A percentile compares a stretch with the other conserved stretches of the same genome.
Conservation (phyloP, 2,888 invertebrate species). For the Agonopterix heracliana region DNA sequence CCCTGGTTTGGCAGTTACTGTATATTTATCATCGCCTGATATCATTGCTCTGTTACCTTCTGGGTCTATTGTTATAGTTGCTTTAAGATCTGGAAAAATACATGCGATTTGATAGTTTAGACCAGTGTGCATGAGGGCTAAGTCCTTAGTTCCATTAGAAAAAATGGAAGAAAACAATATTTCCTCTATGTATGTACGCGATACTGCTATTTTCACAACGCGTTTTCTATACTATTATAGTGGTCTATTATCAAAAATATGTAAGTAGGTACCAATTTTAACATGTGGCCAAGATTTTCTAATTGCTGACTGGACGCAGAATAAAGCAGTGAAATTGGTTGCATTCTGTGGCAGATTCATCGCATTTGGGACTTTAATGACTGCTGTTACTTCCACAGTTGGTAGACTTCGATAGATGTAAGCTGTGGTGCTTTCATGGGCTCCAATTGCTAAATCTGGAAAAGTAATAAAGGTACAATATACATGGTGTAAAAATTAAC, state of each 20-base stretch:
- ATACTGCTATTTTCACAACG: too few species aligned
- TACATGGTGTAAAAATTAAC: too few species aligned
- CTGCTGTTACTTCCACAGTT: slow-evolving; percentile 42
- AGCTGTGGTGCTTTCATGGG: slow-evolving; percentile 72
- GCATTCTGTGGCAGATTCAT: slow-evolving; percentile 52
- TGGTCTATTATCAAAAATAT: too few species aligned
- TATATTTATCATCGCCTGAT: slow-evolving; percentile 39
- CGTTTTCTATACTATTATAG: too few species aligned
- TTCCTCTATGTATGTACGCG: too few species aligned
- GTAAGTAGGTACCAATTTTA: slow-evolving; percentile 48
- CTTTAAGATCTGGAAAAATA: slow-evolving; percentile 43
- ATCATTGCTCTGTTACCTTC: slow-evolving; percentile 45
- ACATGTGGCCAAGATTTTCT: slow-evolving; percentile 37
- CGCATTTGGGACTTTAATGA: slow-evolving; percentile 48
- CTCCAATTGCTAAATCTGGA: slow-evolving; percentile 78
- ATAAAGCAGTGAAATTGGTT: slow-evolving; percentile 51
- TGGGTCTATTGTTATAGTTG: slow-evolving; percentile 44
- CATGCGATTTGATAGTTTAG: background rate
- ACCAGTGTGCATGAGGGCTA: too few species aligned
- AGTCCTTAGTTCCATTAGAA: too few species aligned
- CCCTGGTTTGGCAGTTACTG: slow-evolving; percentile 36
- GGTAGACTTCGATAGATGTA: slow-evolving; percentile 70
- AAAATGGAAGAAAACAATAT: too few species aligned
- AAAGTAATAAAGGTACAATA: slow-evolving; percentile 11
- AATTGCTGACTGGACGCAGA: slow-evolving; percentile 44